Conservation (phyloP, 1,140 invertebrate genomes). For the Arctopsyche grandis region DNA sequence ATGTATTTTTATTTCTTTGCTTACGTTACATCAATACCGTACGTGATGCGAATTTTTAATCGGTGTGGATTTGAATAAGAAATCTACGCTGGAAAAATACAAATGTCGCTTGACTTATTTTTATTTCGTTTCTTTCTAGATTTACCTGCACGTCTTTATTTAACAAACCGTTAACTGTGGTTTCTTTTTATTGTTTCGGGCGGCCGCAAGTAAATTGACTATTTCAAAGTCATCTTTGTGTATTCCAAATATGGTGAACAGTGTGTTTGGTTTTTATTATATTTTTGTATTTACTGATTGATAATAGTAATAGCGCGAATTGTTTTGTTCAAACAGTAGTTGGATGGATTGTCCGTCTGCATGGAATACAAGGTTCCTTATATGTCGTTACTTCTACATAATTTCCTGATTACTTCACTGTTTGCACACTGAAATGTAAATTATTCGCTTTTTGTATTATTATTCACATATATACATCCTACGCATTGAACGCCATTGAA, state of each 20-base stretch:
- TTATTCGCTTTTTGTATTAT: neutral
- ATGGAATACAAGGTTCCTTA: slow-evolving; percentile 1
- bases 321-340: neutral
- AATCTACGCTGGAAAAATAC: neutral
- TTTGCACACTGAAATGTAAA: neutral
- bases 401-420: slow-evolving; percentile 22
- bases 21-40: neutral
- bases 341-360: neutral
- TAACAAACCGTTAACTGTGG: no score
- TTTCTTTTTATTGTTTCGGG: no score
- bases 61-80: neutral
- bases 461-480: neutral
- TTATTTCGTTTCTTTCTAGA: no score
- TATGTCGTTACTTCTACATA: neutral
- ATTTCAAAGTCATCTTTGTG: no score
- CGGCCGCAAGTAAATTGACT: no score
- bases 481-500: neutral
- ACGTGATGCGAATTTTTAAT: neutral
- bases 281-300: no score
- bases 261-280: no score
- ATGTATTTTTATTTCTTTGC: neutral
- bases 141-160: no score
- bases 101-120: no score
- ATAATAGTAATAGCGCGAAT: no score
- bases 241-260: no score